Conservation (phyloP, 2,113 vertebrate genomes). For the Cheirogaleus medius region DNA sequence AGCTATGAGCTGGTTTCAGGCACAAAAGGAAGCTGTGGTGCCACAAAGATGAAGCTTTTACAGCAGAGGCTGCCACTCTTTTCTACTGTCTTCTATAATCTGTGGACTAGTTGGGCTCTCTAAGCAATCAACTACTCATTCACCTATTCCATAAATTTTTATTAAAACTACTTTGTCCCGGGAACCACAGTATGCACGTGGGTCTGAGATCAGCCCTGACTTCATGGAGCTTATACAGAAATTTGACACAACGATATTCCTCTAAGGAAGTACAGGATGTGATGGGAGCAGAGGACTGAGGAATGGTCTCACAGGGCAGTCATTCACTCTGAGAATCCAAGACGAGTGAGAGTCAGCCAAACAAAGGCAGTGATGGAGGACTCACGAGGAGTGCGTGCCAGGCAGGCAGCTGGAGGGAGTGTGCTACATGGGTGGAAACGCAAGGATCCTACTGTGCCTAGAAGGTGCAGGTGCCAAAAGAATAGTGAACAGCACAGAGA, state of each 20-base stretch:
- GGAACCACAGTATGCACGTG: not conserved
- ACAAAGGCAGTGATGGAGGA: too few relatives aligned
- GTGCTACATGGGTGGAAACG: not conserved
- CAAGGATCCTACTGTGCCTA: not conserved
- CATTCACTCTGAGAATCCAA: not conserved
- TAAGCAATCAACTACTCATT: not conserved
- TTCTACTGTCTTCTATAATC: too few relatives aligned
- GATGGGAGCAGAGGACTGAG: not conserved
- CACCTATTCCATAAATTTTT: not conserved
- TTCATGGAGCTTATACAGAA: not conserved
- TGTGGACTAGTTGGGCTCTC: not conserved
- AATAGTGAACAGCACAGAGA: not conserved
- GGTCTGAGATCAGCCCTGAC: not conserved
- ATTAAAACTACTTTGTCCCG: not conserved
- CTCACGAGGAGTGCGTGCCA: accelerated
- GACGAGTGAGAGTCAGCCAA: accelerated
- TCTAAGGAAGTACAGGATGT: not conserved
- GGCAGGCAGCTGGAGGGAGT: too few relatives aligned
- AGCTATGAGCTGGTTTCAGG: not conserved
- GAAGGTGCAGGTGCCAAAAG: not conserved
- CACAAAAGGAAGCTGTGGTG: not conserved
- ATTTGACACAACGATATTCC: accelerated
- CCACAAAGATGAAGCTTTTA: not conserved
- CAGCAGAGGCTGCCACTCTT: accelerated
- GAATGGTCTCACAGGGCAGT: not conserved